A percentile compares a stretch with the other conserved stretches of the same genome.
Conservation (phyloP, 2,113 vertebrate genomes). For the Rafetus swinhoei region DNA sequence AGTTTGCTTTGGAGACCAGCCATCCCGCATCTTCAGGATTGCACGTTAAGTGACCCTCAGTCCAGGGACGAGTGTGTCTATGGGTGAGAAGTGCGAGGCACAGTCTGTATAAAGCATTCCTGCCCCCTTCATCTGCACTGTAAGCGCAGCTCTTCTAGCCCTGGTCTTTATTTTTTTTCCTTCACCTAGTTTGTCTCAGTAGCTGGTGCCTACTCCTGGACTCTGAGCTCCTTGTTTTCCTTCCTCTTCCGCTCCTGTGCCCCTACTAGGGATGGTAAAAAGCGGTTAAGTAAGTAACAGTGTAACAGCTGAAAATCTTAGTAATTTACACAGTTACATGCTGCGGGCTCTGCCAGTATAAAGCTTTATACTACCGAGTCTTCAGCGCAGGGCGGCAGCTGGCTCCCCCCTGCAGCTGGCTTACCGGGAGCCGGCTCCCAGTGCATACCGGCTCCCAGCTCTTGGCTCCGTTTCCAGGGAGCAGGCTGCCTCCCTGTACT, state of each 20-base stretch:
- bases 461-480: too few relatives aligned
- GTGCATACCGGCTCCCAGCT: too few relatives aligned
- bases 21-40: neutral
- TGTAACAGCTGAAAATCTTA: too few relatives aligned
- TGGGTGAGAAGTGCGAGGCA: rapidly evolving
- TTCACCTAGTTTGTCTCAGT: neutral
- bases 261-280: neutral
- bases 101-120: neutral
- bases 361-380: too few relatives aligned
- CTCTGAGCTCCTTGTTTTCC: neutral
- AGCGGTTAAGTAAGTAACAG: too few relatives aligned
- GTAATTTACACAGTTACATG: too few relatives aligned
- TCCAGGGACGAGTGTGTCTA: neutral
- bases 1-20: neutral
- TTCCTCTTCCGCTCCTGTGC: rapidly evolving
- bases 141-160: neutral
- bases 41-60: rapidly evolving
- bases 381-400: too few relatives aligned
- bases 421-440: too few relatives aligned
- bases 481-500: too few relatives aligned
- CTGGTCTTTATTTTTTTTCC: neutral
- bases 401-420: too few relatives aligned
- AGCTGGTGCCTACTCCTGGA: neutral
- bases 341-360: too few relatives aligned
- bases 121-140: neutral